These are phyloP conservation scores for Meloidogyne chitwoodi DNA, from an alignment of 1,140 invertebrate genomes.

Conservation along the genomic window DNA sequence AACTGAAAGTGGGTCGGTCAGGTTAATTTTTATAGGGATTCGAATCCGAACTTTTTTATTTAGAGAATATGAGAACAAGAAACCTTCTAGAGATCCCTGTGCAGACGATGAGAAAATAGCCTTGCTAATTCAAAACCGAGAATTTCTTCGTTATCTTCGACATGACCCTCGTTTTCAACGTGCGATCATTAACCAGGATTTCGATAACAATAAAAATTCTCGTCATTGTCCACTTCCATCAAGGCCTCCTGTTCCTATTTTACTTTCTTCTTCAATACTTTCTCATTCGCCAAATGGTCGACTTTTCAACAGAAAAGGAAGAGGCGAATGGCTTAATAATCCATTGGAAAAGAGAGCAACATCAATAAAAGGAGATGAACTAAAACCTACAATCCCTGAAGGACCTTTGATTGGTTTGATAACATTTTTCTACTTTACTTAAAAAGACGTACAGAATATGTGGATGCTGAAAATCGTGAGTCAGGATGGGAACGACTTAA, in stretches of 20 bases:
- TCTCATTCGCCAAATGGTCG: conserved; percentile 5
- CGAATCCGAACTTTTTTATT: neutral
- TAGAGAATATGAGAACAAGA: neutral
- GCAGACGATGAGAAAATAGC: conserved; percentile 51
- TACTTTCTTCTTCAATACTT: neutral
- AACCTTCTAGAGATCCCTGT: conserved; percentile 11
- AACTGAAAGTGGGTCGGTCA: neutral
- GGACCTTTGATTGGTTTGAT: conserved; percentile 19
- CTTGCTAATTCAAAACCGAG: conserved; percentile 43
- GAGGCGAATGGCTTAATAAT: neutral
- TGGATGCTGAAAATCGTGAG: neutral
- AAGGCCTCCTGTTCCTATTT: neutral
- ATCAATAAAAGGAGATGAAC: neutral
- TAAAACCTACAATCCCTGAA: conserved; percentile 5
- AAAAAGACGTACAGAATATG: neutral
- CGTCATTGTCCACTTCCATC: neutral
- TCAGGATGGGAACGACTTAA: neutral
- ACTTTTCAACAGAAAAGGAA: neutral
- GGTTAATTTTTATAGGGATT: neutral
- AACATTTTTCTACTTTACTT: neutral
- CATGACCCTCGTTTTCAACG: conserved; percentile 30
- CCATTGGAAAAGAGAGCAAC: neutral
- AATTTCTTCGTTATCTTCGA: conserved; percentile 43
- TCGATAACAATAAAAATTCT: neutral
- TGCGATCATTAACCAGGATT: neutral